Base-by-base conservation (phyloP, 2,888 invertebrate genomes). In the Troides oblongomaculatus region DNA sequence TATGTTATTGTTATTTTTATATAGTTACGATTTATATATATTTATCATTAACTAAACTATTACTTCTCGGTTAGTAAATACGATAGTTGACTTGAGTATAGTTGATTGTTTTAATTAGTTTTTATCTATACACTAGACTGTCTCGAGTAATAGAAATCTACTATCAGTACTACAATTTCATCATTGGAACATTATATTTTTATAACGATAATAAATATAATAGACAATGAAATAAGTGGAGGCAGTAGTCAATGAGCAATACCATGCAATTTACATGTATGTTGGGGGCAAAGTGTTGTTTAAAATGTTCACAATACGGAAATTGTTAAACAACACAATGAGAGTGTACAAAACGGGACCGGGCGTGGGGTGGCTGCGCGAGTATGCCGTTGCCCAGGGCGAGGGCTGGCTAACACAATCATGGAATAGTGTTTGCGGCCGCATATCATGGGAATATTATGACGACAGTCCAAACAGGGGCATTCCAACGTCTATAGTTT, bases 381-480 rank as follows among this genome's bases (percentile, higher is more conserved):
- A 17, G 50, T 14, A 59, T 36, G 50, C 57, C 62, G 30, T 64
- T 18, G 69, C 69, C 65, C 12, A 39, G 50, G 66, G 70, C 70
- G 70, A 66, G 70, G 66, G 70, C 63, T n/a, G 17, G 61, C 66
- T 70, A 63, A 70, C 70, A 53, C 39, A 70, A 70, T 70, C 70
- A 70, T 66, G 60, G 30, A 60, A 50, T 36, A 25, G 53, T 70
- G 66, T 70, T 70, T 70, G 70, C 66, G 70, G 66, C 62, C 59
- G 68, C 64, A 70, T 66, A 66, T 50, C 70, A 70, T 70, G 63
- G 66, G 66, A 70, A 70, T 70, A 70, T 66, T 70, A 66, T 43
- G 63, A 63, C 30, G 59, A 70, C 63, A 66, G 70, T 70, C 70
- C 56, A 70, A 70, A 70, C 70, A 70, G 63, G 66, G 70, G 70